Base-by-base conservation (phyloP, 2,888 invertebrate species). In the Orthosia incerta region DNA sequence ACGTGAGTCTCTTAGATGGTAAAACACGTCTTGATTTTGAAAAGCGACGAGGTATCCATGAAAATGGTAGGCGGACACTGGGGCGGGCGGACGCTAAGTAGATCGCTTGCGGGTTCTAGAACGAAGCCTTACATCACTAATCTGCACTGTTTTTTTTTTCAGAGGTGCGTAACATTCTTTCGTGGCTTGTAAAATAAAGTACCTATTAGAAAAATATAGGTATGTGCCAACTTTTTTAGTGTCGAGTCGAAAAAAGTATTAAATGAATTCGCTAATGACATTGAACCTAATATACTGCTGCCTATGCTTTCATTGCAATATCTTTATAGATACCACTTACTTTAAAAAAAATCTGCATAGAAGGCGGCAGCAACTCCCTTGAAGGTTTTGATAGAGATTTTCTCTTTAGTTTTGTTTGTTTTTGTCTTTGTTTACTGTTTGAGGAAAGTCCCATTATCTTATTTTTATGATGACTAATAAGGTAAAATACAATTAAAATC, bases 51-150 rank as follows among this genome's bases (percentile, higher is more conserved):
- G 72, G 74, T 76, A 62, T 71, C 69, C 79, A 78, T 79, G 75
- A 79, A 76, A 76, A 84, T 78, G 79, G 79, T 85, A 80, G 89
- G 83, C 86, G 86, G 86, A 80, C 88, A 86, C 89, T 89, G 88
- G 82, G 83, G 82, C 84, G 82, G 88, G 87, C 75, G 87, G 81
- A 74, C 87, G 89, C 90, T 93, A 91, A 93, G 92, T 91, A 91
- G 91, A 87, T 89, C 87, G 89, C 83, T 87, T 88, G 87, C 86
- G 89, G 83, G 89, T 88, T 89, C 88, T 87, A 82, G 85, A 88
- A 82, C 74, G 95, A 95, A 96, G 91, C 96, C 95, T 70, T 93
- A 94, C 79, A 74, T 75, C 70, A 80, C 70, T 96, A 95, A 95
- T 95, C 95, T 93, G 91, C 88, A 88, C 87, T 88, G 90, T 92